Conservation (phyloP, 2,888 invertebrate genomes). For the Allophyes oxyacanthae region DNA sequence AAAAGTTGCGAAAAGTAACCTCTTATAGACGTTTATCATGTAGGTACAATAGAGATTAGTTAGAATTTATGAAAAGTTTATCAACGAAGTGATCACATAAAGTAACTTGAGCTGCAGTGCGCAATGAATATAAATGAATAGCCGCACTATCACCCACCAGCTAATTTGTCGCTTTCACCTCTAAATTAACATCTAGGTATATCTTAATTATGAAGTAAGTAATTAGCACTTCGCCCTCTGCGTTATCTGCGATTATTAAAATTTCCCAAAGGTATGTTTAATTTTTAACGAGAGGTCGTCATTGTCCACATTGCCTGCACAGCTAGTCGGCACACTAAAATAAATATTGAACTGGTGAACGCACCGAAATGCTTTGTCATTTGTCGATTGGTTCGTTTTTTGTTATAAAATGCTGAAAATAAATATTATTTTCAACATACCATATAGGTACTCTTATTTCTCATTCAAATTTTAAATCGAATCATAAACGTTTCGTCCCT, state of each 20-base stretch:
- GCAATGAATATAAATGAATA: slow-evolving; percentile 34
- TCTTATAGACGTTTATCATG: too few species aligned
- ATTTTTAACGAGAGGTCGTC: slow-evolving; percentile 11
- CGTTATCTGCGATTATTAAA: slow-evolving; percentile 13
- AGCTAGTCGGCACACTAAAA: not conserved
- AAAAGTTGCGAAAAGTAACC: too few species aligned
- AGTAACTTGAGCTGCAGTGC: slow-evolving; percentile 8
- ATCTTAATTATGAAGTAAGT: slow-evolving; percentile 32
- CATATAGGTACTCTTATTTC: too few species aligned
- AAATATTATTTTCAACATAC: too few species aligned
- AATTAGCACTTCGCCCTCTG: slow-evolving; percentile 19
- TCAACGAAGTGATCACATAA: slow-evolving; percentile 28
- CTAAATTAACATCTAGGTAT: slow-evolving; percentile 29
- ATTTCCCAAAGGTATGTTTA: slow-evolving; percentile 29
- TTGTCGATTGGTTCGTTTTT: not conserved
- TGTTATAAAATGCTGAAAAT: not conserved
- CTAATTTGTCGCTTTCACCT: slow-evolving; percentile 39
- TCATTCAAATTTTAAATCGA: too few species aligned
- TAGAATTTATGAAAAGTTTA: slow-evolving; percentile 26
- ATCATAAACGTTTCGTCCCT: slow-evolving; percentile 9
- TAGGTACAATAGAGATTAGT: slow-evolving; percentile 5
- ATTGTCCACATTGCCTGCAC: slow-evolving; percentile 2
- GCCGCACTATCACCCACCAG: slow-evolving; percentile 14
- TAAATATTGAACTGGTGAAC: slow-evolving; percentile 20
- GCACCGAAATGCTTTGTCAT: not conserved